Evolutionary conservation across 2,797 vertebrate species (phyloP).

Genomic region (Kryptopterus vitreolus): DNA sequence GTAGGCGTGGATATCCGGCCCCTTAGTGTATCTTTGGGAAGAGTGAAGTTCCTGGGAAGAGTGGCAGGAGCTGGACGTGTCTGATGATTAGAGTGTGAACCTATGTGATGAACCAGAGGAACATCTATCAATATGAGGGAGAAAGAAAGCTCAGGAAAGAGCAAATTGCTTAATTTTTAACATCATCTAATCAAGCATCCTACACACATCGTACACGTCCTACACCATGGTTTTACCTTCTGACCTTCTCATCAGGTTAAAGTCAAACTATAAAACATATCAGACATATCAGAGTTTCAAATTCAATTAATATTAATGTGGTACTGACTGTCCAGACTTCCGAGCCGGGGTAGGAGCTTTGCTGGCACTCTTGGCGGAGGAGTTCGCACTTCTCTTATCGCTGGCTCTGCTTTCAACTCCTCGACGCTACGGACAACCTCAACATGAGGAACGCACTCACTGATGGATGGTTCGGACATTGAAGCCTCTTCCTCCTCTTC

Average conservation of each 20-base stretch:
- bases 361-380: constrained; percentile 67
- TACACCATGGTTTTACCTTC: too few species aligned
- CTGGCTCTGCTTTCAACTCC: constrained; percentile 51
- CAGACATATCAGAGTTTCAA: neutral
- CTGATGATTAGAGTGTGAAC: constrained; percentile 59
- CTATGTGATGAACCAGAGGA: constrained; percentile 52
- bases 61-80: constrained; percentile 74
- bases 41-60: constrained; percentile 78
- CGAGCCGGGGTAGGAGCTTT: constrained; percentile 74
- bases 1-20: constrained; percentile 84
- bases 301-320: neutral
- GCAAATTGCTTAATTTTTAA: neutral
- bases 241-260: neutral
- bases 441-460: constrained; percentile 41
- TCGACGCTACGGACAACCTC: constrained; percentile 59
- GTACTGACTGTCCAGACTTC: constrained; percentile 75
- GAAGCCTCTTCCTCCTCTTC: constrained; percentile 56
- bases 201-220: too few species aligned
- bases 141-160: neutral
- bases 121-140: neutral
- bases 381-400: constrained; percentile 65
- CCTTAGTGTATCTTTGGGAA: constrained; percentile 76
- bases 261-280: neutral
- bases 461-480: constrained; percentile 52
- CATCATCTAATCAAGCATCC: neutral